phyloP scores from a whole-genome alignment of 2,888 invertebrate species.

The Linyphia triangularis region DNA sequence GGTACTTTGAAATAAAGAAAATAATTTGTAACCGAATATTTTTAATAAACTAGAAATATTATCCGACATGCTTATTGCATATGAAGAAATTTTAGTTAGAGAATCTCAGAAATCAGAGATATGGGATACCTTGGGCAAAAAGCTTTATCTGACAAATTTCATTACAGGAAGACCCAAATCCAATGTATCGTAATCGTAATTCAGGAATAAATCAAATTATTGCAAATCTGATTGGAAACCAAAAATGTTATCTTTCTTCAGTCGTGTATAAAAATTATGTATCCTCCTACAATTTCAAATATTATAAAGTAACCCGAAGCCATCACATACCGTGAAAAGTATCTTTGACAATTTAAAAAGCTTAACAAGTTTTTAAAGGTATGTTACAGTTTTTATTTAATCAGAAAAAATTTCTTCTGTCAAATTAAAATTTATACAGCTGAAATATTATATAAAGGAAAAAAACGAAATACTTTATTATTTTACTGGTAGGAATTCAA shows the following conservation, averaged over 20 bases:
- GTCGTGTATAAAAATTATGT: background rate
- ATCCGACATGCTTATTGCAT: no score
- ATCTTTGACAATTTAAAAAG: background rate
- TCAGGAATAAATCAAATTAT: background rate
- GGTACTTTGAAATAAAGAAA: no score
- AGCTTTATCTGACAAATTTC: background rate
- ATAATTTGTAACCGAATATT: no score
- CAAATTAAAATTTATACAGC: background rate
- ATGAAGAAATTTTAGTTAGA: no score
- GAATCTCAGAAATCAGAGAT: no score
- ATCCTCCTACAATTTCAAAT: background rate
- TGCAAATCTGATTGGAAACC: background rate
- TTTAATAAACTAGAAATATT: no score
- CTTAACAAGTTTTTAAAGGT: background rate
- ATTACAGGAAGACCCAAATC: background rate
- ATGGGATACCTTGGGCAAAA: no score
- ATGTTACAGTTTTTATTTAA: background rate
- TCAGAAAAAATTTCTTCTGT: background rate
- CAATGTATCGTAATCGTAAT: background rate
- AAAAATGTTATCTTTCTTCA: background rate
- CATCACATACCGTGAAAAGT: background rate
- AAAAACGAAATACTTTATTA: no score
- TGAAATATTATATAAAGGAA: background rate
- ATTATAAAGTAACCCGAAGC: background rate
- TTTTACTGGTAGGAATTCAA: no score